Evolutionary conservation across 2,113 vertebrate genomes (phyloP).

Genomic region (Proteles cristata): DNA sequence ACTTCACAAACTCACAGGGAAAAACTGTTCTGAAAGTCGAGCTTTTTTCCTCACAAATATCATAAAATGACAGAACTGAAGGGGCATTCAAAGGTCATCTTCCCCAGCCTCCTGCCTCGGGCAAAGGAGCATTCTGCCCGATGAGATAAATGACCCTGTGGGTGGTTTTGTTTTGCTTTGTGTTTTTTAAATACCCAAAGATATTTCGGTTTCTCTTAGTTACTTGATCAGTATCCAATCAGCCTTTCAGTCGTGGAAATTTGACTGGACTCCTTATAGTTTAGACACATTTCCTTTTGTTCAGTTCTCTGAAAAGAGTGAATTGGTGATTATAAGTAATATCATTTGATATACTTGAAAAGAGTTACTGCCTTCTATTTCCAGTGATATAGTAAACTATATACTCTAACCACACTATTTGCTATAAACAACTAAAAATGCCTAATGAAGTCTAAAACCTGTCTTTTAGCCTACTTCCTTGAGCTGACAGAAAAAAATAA

Average conservation of each 20-base stretch:
- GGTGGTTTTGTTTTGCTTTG: neutral
- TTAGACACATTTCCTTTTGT: neutral
- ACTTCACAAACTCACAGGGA: conserved; percentile 63
- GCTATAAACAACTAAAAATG: neutral
- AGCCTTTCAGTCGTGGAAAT: neutral
- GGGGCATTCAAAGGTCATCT: conserved; percentile 42
- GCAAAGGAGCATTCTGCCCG: neutral
- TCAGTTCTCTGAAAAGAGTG: neutral
- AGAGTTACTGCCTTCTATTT: neutral
- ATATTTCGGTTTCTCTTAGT: neutral
- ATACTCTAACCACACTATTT: neutral
- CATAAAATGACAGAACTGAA: conserved; percentile 32
- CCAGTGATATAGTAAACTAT: neutral
- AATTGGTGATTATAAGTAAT: neutral
- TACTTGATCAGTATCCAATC: neutral
- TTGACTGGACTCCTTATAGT: neutral
- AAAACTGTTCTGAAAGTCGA: conserved; percentile 67
- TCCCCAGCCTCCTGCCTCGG: neutral
- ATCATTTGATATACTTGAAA: neutral
- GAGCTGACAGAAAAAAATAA: neutral
- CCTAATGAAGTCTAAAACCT: neutral
- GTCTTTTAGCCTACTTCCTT: neutral
- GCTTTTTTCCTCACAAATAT: conserved; percentile 53
- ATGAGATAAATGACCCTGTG: neutral
- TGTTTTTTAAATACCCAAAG: conserved; percentile 12